Evolutionary conservation across 2,888 invertebrate species (phyloP).

Genomic region (Junonia oenone): DNA sequence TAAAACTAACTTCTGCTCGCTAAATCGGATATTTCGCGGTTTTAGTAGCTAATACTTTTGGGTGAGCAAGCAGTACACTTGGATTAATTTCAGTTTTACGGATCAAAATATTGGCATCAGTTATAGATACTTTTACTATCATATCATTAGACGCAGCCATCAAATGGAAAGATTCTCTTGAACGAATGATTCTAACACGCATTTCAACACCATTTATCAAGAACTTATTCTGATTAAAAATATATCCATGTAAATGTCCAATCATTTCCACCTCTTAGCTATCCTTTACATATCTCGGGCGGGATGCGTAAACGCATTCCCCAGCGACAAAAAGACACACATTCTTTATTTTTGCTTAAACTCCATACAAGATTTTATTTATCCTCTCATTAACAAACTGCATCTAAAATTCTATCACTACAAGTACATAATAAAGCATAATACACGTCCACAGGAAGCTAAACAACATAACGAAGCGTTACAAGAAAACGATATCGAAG

Average conservation of each 20-base stretch:
- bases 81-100: constrained; percentile 14
- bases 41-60: constrained; percentile 25
- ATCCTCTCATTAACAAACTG: no score
- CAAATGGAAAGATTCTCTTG: constrained; percentile 4
- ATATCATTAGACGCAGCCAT: constrained; percentile 6
- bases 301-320: no score
- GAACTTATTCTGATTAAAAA: not conserved
- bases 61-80: constrained; percentile 18
- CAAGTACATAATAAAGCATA: no score
- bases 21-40: constrained; percentile 28
- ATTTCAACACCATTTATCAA: not conserved
- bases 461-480: no score
- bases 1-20: no score
- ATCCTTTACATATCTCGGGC: no score
- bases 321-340: no score
- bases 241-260: not conserved
- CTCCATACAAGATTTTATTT: no score
- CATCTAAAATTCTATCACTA: no score
- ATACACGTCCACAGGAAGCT: no score
- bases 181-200: not conserved
- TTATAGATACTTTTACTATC: constrained; percentile 15
- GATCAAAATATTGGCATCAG: constrained; percentile 15
- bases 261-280: not conserved
- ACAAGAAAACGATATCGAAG: no score
- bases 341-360: no score